phyloP scores from a whole-genome alignment of 2,113 vertebrate genomes.

The Hippocampus mohnikei region DNA sequence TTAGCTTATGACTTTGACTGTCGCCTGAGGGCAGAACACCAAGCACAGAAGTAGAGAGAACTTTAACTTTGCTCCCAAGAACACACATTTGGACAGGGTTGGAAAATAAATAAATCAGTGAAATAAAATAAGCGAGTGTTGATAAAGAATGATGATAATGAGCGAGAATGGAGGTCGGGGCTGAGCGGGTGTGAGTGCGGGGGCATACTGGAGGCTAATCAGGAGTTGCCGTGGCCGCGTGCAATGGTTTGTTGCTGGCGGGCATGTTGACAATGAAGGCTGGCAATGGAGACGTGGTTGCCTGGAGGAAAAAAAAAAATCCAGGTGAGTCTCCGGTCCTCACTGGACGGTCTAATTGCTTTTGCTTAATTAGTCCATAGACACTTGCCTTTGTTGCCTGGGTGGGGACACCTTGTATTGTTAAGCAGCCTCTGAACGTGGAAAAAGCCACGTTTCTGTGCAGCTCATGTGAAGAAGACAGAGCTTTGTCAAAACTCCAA shows the following conservation, averaged over 20 bases:
- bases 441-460: background rate
- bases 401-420: background rate
- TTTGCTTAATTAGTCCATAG: background rate
- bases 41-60: constrained; percentile 19
- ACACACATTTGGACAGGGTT: constrained; percentile 32
- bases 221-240: constrained; percentile 25
- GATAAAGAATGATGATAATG: constrained; percentile 33
- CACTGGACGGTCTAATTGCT: background rate
- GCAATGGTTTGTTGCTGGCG: constrained; percentile 30
- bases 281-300: constrained; percentile 18
- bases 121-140: background rate
- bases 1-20: constrained; percentile 18
- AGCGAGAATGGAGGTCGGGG: constrained; percentile 35
- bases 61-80: background rate
- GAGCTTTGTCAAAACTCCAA: too few relatives aligned
- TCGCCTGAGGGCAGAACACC: constrained; percentile 8
- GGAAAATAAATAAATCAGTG: constrained; percentile 7
- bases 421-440: background rate
- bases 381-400: background rate
- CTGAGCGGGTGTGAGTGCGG: constrained; percentile 23
- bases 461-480: too few relatives aligned
- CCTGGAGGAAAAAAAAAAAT: constrained; percentile 1
- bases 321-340: background rate
- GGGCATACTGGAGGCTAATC: constrained; percentile 46
- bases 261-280: constrained; percentile 39